phyloP scores from a whole-genome alignment of 1,140 invertebrate species.

The Drosophila ambigua region DNA sequence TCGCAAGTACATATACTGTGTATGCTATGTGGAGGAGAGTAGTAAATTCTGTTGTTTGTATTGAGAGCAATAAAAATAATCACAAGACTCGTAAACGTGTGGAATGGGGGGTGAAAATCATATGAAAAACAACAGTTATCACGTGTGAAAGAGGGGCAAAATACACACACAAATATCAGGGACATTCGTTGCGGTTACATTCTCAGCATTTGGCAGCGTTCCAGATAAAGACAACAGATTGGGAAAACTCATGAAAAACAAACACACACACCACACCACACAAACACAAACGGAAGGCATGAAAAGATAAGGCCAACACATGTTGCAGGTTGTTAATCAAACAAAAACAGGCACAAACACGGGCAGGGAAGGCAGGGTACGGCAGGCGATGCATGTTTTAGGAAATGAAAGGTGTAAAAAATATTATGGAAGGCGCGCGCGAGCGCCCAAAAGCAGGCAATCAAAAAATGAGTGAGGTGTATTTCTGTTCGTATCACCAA shows the following conservation, averaged over 20 bases:
- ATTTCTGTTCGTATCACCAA: slow-evolving; percentile 29
- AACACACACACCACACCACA: background rate
- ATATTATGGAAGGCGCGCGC: slow-evolving; percentile 53
- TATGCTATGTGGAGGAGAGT: slow-evolving; percentile 45
- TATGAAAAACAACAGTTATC: slow-evolving; percentile 41
- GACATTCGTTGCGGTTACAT: slow-evolving; percentile 49
- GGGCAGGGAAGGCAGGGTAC: slow-evolving; percentile 1
- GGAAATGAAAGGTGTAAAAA: slow-evolving; percentile 52
- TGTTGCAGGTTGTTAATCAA: slow-evolving; percentile 63
- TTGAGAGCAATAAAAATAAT: slow-evolving; percentile 48
- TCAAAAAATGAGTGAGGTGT: slow-evolving; percentile 41
- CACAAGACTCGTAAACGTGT: slow-evolving; percentile 24
- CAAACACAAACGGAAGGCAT: background rate
- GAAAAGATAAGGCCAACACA: slow-evolving; percentile 44
- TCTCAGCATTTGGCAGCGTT: slow-evolving; percentile 45
- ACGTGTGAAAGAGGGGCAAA: slow-evolving; percentile 32
- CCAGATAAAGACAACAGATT: slow-evolving; percentile 35
- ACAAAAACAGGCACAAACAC: slow-evolving; percentile 51
- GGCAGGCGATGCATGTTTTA: slow-evolving; percentile 47
- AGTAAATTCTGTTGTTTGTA: slow-evolving; percentile 51
- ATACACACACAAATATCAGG: slow-evolving; percentile 47
- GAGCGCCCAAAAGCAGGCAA: slow-evolving; percentile 54
- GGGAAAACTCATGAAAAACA: slow-evolving; percentile 16
- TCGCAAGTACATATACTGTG: background rate
- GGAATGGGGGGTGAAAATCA: slow-evolving; percentile 28